Evolutionary conservation across 2,888 invertebrate genomes (phyloP).

Genomic region (Camptogramma bilineatum): DNA sequence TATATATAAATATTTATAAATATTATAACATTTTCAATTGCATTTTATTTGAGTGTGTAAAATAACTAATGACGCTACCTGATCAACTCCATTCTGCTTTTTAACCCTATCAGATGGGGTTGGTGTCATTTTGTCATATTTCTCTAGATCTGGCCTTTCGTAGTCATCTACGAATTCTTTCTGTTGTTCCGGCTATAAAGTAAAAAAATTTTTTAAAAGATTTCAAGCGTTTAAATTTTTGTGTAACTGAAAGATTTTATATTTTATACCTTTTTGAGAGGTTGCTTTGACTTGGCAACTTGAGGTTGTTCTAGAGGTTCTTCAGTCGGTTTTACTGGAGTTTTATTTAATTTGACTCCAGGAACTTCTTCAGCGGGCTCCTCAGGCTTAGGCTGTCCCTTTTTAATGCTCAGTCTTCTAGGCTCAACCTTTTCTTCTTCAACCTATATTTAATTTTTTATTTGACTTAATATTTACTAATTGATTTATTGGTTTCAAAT

Average conservation of each 20-base stretch:
- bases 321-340: slow-evolving; percentile 70
- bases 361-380: slow-evolving; percentile 78
- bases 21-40: slow-evolving; percentile 10
- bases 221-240: slow-evolving; percentile 7
- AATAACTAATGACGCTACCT: slow-evolving; percentile 56
- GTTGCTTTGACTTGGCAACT: slow-evolving; percentile 70
- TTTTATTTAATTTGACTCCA: slow-evolving; percentile 73
- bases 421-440: slow-evolving; percentile 68
- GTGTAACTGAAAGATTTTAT: background rate
- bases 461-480: slow-evolving; percentile 3
- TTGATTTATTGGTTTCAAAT: slow-evolving; percentile 11
- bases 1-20: slow-evolving; percentile 52
- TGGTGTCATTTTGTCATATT: slow-evolving; percentile 86
- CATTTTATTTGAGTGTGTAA: background rate
- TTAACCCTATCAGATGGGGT: slow-evolving; percentile 72
- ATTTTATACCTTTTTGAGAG: slow-evolving; percentile 70
- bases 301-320: slow-evolving; percentile 72
- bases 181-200: slow-evolving; percentile 73
- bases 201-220: slow-evolving; percentile 6
- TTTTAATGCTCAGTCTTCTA: slow-evolving; percentile 73
- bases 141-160: slow-evolving; percentile 89
- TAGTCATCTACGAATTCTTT: slow-evolving; percentile 89
- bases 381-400: slow-evolving; percentile 72
- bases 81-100: slow-evolving; percentile 76
- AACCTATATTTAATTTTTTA: slow-evolving; percentile 56